phyloP scores from a whole-genome alignment of 2,113 vertebrate genomes.

The Tyrannus savana region DNA sequence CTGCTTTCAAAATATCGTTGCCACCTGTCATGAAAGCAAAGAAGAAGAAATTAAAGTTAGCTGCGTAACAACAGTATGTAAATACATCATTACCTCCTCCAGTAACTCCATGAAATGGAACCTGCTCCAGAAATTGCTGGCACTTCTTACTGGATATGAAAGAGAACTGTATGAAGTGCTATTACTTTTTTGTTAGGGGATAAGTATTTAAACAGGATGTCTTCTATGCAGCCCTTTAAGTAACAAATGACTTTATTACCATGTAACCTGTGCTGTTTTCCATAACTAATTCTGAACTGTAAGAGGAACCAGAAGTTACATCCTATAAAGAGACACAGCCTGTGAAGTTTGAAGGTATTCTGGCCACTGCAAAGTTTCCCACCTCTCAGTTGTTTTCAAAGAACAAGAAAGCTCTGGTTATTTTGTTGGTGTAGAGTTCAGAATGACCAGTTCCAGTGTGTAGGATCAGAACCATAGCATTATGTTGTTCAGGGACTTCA shows the following conservation, averaged over 20 bases:
- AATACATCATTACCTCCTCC: background rate
- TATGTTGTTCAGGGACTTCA: background rate
- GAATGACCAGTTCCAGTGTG: background rate
- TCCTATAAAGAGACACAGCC: background rate
- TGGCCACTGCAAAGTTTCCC: background rate
- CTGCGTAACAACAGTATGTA: constrained; percentile 4
- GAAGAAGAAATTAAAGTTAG: constrained; percentile 92
- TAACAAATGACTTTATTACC: background rate
- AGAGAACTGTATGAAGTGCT: background rate
- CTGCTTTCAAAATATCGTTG: constrained; percentile 95
- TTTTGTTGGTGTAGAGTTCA: background rate
- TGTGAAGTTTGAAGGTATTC: background rate
- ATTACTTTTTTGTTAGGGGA: background rate
- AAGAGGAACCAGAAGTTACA: background rate
- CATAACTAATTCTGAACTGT: background rate
- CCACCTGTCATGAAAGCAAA: constrained; percentile 94
- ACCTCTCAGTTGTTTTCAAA: background rate
- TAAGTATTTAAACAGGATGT: background rate
- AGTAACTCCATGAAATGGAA: background rate
- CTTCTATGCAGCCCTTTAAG: background rate
- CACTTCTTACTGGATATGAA: background rate
- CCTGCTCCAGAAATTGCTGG: background rate
- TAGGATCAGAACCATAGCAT: background rate
- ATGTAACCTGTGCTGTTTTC: background rate
- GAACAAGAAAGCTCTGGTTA: background rate